Base-by-base conservation (phyloP, 2,113 vertebrate species). In the Psettodes erumei region DNA sequence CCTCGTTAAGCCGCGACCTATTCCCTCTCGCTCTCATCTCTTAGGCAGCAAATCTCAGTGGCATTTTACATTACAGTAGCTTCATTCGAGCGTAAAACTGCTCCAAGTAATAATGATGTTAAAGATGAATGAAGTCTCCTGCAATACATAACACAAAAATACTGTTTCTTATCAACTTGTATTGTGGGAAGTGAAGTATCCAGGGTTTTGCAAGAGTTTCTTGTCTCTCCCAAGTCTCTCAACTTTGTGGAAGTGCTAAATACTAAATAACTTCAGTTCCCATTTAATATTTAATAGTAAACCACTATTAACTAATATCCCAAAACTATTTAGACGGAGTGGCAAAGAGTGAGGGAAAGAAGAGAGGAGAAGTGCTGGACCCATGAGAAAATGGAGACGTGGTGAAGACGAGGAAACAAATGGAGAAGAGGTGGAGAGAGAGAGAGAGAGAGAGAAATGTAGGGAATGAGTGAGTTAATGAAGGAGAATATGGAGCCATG, bases 1-100 rank as follows among this genome's bases (percentile, higher is more conserved):
- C 77, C 75, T 76, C 18, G 59, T 88, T 90, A 88, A 90, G 62
- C 81, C 82, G 82, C 74, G 80, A 83, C 79, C 87, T 85, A 80
- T 78, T 87, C 73, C 63, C 71, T 78, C 75, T 37, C n/a, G 55
- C 82, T 89, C 85, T 88, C 86, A 86, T 86, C 86, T 85, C 58
- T 60, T 9, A 28, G 84, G 84, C 82, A 85, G 82, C 48, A 68
- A 71, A 74, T 51, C 75, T 69, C 75, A 32, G 62, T n/a, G 61
- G 50, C 59, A 27, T 73, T 82, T 82, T 74, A 78, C 18, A 56
- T 75, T 40, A 56, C 80, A 75, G 84, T n/a, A 38, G 50, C 42
- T 74, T 82, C 78, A 73, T 80, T 89, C 71, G 81, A 70, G 81
- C 77, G 77, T 83, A 81, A 69, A 84, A 78, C 80, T 81, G 78